These are phyloP conservation scores for Pseudomyrmex flavicornis DNA, from an alignment of 1,140 invertebrate species.

Conservation along the genomic window DNA sequence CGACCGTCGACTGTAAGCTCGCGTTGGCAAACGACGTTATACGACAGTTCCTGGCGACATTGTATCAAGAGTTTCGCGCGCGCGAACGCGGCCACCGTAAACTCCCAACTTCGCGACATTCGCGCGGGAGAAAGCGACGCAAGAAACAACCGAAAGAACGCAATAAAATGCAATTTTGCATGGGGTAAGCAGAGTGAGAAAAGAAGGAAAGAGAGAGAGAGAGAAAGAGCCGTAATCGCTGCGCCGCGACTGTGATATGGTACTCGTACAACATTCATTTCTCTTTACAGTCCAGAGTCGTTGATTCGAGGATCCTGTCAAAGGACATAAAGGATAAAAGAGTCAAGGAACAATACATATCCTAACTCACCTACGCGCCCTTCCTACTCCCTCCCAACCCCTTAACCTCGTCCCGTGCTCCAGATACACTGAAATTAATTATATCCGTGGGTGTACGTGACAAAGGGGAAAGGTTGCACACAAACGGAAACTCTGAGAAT, in stretches of 20 bases:
- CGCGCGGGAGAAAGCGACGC: neutral
- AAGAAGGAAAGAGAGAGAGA: too few species aligned
- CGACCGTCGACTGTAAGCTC: neutral
- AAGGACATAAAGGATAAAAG: conserved; percentile 65
- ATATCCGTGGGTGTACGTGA: conserved; percentile 65
- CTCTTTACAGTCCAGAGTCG: neutral
- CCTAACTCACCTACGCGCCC: conserved; percentile 29
- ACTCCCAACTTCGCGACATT: neutral
- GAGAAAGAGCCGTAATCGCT: neutral
- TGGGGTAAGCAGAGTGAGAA: conserved; percentile 7
- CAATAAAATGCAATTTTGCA: conserved; percentile 45
- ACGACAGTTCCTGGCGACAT: conserved; percentile 30
- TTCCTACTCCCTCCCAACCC: neutral
- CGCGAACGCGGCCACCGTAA: neutral
- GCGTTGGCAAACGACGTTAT: conserved; percentile 31
- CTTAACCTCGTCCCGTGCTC: neutral
- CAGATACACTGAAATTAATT: conserved; percentile 74
- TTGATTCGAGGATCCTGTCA: conserved; percentile 55
- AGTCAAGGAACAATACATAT: conserved; percentile 68
- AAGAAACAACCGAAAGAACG: neutral
- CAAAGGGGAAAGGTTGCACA: conserved; percentile 58
- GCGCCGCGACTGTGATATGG: neutral
- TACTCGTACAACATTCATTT: conserved; percentile 13
- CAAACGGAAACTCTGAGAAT: conserved; percentile 28
- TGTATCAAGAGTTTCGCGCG: conserved; percentile 13